These are phyloP conservation scores for Ceratosolen solmsi DNA, from an alignment of 1,140 invertebrate genomes.

Conservation along the genomic window DNA sequence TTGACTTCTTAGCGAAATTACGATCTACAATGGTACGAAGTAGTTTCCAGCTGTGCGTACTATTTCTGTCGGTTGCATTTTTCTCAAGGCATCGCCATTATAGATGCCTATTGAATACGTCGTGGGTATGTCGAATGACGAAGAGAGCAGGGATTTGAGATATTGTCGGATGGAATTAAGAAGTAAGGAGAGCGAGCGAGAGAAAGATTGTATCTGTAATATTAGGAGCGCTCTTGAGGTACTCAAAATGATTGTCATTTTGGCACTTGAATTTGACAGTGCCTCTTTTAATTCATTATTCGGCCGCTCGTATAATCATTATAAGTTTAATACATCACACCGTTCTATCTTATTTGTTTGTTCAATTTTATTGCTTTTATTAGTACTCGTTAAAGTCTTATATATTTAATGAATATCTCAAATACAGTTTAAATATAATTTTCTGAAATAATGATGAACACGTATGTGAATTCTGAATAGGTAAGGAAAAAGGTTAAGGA, in stretches of 20 bases:
- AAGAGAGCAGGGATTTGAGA: neutral
- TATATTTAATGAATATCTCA: no score
- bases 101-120: no score
- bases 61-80: neutral
- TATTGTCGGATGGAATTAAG: neutral
- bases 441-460: no score
- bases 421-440: no score
- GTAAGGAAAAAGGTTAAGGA: no score
- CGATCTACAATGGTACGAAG: neutral
- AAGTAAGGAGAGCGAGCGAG: neutral
- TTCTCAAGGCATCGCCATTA: neutral
- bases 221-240: neutral
- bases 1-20: neutral
- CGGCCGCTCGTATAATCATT: no score
- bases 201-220: neutral
- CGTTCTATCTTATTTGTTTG: no score
- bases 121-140: neutral
- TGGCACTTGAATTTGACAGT: neutral
- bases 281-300: neutral
- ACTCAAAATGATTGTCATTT: neutral
- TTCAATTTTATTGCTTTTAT: no score
- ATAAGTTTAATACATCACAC: no score
- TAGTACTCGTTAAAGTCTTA: no score
- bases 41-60: neutral
- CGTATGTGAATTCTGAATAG: no score